These are phyloP conservation scores for Agriopis leucophaearia DNA, from an alignment of 2,888 invertebrate species.

Conservation along the genomic window DNA sequence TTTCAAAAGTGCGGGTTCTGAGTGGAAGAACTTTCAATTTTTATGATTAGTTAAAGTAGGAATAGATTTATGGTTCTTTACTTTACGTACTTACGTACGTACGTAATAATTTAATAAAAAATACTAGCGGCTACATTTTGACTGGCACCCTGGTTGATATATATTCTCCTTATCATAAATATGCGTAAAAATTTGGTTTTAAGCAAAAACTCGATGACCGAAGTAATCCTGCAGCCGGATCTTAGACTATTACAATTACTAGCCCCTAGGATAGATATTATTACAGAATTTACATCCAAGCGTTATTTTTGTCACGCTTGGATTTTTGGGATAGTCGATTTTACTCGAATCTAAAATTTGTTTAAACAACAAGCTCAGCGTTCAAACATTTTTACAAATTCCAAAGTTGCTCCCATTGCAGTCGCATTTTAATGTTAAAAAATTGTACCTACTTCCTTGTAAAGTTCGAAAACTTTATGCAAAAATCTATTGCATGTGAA, in stretches of 20 bases:
- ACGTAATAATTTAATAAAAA: too few species aligned
- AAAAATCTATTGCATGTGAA: slow-evolving; percentile 46
- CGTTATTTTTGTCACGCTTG: neutral
- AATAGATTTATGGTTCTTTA: slow-evolving; percentile 75
- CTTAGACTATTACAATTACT: neutral
- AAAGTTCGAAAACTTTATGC: slow-evolving; percentile 55
- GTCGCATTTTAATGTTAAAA: slow-evolving; percentile 45
- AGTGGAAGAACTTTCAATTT: slow-evolving; percentile 82
- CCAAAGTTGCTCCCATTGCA: slow-evolving; percentile 20
- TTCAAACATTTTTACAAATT: slow-evolving; percentile 6
- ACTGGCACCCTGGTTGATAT: too few species aligned
- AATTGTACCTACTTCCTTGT: slow-evolving; percentile 44
- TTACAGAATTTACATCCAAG: neutral
- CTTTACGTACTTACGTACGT: too few species aligned
- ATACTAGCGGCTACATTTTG: too few species aligned
- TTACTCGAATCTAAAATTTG: neutral
- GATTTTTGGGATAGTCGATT: neutral
- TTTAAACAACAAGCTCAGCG: slow-evolving; percentile 2
- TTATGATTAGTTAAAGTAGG: slow-evolving; percentile 85
- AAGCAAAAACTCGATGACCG: too few species aligned
- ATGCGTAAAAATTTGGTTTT: too few species aligned
- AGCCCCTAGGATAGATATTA: neutral
- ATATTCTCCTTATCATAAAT: too few species aligned
- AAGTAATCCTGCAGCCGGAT: too few species aligned
- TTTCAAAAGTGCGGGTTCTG: slow-evolving; percentile 74